These are phyloP conservation scores for Threskiornis aethiopicus DNA, from an alignment of 2,797 vertebrate species.

Conservation along the genomic window DNA sequence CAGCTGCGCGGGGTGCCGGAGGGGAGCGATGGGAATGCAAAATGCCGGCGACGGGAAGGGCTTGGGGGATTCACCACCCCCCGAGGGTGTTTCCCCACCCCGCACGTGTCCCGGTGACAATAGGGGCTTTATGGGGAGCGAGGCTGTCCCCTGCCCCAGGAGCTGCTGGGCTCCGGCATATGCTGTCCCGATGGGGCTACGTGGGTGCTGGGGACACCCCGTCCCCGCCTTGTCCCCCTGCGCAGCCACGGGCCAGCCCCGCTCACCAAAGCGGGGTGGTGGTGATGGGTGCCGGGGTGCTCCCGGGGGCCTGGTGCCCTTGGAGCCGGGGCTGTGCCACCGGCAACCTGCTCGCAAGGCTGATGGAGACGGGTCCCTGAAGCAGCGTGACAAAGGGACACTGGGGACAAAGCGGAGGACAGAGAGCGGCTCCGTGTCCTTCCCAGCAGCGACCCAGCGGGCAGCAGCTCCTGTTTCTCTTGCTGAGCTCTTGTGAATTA, in stretches of 20 bases:
- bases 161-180: not conserved
- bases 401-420: not conserved
- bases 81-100: not conserved
- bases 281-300: not conserved
- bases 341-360: not conserved
- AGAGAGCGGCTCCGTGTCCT: not conserved
- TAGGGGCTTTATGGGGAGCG: not conserved
- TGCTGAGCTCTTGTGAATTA: not conserved
- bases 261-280: fast-evolving
- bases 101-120: not conserved
- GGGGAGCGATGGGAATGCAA: not conserved
- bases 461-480: not conserved
- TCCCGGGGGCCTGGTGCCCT: fast-evolving
- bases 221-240: not conserved
- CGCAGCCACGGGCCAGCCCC: not conserved
- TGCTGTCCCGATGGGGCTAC: fast-evolving
- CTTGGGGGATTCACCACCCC: not conserved
- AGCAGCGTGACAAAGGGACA: fast-evolving
- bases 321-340: not conserved
- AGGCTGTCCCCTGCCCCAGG: not conserved
- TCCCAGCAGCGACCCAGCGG: fast-evolving
- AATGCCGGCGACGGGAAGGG: not conserved
- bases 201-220: not conserved
- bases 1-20: not conserved
- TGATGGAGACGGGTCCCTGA: not conserved